phyloP scores from a whole-genome alignment of 2,888 invertebrate species.

The Deilephila elpenor region DNA sequence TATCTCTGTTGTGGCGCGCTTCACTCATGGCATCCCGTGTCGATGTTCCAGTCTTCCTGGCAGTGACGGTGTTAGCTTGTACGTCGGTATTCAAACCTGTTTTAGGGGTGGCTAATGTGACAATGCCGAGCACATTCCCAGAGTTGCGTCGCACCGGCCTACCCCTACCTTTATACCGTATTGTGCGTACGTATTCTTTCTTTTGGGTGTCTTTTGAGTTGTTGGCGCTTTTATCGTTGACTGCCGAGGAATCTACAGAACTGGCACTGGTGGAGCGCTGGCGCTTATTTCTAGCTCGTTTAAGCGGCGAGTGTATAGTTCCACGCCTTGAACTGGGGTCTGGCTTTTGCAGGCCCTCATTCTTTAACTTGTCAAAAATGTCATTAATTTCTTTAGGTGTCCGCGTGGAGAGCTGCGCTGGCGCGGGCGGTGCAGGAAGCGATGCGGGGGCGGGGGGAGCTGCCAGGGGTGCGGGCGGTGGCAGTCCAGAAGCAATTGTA shows the following conservation, averaged over 20 bases:
- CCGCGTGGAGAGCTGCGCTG: not conserved
- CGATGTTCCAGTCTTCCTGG: not conserved
- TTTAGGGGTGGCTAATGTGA: not conserved
- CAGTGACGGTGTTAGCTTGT: not conserved
- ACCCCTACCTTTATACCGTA: not conserved
- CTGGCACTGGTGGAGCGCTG: not conserved
- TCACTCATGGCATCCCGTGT: too few species aligned
- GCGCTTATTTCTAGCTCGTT: not conserved
- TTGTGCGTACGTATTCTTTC: not conserved
- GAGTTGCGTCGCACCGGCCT: not conserved
- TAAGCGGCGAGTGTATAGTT: not conserved
- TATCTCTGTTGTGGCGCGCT: not conserved
- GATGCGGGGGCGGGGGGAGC: not conserved
- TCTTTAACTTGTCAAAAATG: not conserved
- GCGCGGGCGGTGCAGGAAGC: not conserved
- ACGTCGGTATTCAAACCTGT: not conserved
- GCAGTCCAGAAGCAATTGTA: not conserved
- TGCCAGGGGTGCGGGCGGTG: not conserved
- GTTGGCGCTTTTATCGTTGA: too few species aligned
- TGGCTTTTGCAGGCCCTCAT: not conserved
- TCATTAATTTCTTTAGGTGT: not conserved
- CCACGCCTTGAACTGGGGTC: not conserved
- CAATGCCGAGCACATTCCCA: not conserved
- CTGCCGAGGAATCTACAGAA: not conserved
- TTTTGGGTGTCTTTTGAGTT: not conserved